Conservation (phyloP, 1,140 invertebrate genomes). For the Bactericera cockerelli region DNA sequence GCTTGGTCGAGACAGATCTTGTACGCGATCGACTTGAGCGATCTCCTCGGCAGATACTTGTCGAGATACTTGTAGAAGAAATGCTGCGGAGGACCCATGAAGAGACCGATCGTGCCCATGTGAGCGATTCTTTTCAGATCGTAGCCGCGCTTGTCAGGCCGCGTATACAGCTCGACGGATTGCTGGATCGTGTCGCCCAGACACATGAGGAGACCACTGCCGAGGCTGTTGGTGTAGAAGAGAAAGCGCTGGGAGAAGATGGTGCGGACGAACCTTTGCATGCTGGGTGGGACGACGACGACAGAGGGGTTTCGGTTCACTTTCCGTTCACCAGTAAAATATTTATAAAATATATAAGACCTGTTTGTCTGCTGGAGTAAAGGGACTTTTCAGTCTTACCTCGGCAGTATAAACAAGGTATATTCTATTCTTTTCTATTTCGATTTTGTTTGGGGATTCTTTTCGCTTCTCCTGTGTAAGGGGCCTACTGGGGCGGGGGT, state of each 20-base stretch:
- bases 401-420: too few species aligned
- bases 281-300: too few species aligned
- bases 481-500: too few species aligned
- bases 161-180: conserved; percentile 37
- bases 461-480: too few species aligned
- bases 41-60: conserved; percentile 41
- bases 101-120: conserved; percentile 50
- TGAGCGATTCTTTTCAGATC: conserved; percentile 15
- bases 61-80: conserved; percentile 62
- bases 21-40: conserved; percentile 38
- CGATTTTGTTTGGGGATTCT: too few species aligned
- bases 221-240: conserved; percentile 45
- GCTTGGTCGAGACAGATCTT: conserved; percentile 60
- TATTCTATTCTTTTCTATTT: too few species aligned
- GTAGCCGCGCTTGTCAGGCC: conserved; percentile 34
- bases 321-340: too few species aligned
- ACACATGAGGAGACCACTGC: conserved; percentile 47
- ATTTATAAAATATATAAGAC: too few species aligned
- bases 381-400: too few species aligned
- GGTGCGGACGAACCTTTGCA: too few species aligned
- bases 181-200: conserved; percentile 46
- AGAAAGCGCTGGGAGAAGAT: conserved; percentile 31
- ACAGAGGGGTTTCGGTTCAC: too few species aligned
- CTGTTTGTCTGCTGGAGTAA: too few species aligned
- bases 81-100: conserved; percentile 57